phyloP scores from a whole-genome alignment of 2,888 invertebrate species.

The Amphipyra tragopoginis region DNA sequence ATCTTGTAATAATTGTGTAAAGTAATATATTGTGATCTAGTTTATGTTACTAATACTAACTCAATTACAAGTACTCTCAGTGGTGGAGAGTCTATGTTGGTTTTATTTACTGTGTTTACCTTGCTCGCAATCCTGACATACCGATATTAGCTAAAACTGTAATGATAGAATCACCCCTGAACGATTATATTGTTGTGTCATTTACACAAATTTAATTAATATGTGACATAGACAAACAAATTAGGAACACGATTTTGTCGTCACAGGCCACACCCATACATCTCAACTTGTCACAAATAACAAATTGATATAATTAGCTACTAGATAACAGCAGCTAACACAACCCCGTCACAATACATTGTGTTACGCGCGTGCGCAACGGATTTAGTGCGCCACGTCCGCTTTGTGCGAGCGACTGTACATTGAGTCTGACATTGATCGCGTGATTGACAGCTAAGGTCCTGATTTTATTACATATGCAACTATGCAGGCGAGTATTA shows the following conservation, averaged over 20 bases:
- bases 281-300: conserved; percentile 49
- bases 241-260: conserved; percentile 16
- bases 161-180: no score
- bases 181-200: no score
- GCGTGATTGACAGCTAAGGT: conserved; percentile 58
- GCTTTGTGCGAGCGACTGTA: conserved; percentile 35
- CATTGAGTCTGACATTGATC: conserved; percentile 47
- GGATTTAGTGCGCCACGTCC: conserved; percentile 54
- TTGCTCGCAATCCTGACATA: no score
- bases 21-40: no score
- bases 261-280: conserved; percentile 28
- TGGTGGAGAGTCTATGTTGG: no score
- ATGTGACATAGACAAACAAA: no score
- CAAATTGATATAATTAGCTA: conserved; percentile 51
- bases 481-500: conserved; percentile 34
- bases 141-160: no score
- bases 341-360: conserved; percentile 24
- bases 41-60: no score
- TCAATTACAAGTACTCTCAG: no score
- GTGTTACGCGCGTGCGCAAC: conserved; percentile 56
- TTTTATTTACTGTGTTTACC: no score
- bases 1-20: no score
- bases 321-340: conserved; percentile 19
- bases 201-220: no score
- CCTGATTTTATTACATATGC: conserved; percentile 47